Evolutionary conservation across 2,797 vertebrate species (phyloP).

Genomic region (Gambusia yucatana): DNA sequence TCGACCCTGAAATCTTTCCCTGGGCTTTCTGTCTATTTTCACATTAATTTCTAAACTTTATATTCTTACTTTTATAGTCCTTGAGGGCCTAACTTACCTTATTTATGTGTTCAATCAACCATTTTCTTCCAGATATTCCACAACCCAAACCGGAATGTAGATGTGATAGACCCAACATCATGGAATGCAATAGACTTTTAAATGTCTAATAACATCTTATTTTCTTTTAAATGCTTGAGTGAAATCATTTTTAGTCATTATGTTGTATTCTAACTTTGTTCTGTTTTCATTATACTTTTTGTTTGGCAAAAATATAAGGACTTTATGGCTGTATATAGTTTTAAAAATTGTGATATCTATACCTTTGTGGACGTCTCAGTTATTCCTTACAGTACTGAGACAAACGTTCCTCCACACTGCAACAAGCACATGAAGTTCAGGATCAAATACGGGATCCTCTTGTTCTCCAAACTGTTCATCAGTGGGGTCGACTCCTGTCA

Average conservation of each 20-base stretch:
- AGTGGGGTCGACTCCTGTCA: slow-evolving; percentile 60
- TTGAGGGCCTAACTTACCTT: neutral
- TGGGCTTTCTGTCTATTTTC: neutral
- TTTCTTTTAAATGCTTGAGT: neutral
- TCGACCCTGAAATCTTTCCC: neutral
- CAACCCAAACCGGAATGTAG: neutral
- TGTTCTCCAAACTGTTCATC: slow-evolving; percentile 45
- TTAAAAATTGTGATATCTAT: neutral
- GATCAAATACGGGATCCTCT: neutral
- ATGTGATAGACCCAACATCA: neutral
- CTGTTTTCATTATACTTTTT: neutral
- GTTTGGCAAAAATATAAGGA: neutral
- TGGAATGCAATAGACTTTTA: neutral
- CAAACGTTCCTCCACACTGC: neutral
- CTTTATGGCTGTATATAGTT: neutral
- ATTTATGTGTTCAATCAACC: neutral
- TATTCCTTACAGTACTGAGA: neutral
- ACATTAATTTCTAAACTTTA: neutral
- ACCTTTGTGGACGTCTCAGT: neutral
- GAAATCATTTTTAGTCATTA: neutral
- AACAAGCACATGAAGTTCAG: neutral
- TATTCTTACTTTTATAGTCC: neutral
- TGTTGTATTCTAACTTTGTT: neutral
- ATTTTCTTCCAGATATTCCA: neutral
- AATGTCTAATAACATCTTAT: neutral